phyloP scores from a whole-genome alignment of 2,113 vertebrate species.

The Melanostigma gelatinosum region DNA sequence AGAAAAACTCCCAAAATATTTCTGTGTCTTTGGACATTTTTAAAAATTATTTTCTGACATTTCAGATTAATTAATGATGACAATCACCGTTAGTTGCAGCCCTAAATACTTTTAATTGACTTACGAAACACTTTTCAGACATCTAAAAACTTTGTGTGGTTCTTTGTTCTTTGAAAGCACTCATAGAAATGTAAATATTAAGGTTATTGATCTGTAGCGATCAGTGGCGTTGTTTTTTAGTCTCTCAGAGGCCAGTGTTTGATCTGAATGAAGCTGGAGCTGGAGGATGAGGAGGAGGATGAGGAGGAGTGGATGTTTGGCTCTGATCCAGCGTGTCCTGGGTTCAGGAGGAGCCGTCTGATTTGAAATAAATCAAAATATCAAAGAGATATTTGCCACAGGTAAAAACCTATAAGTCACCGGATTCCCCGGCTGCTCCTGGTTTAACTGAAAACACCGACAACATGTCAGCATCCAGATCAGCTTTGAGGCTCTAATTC shows the following conservation, averaged over 20 bases:
- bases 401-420: neutral
- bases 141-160: neutral
- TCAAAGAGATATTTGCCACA: neutral
- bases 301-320: conserved; percentile 19
- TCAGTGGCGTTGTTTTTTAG: neutral
- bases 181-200: conserved; percentile 2
- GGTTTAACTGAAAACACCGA: neutral
- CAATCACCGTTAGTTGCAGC: neutral
- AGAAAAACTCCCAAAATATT: neutral
- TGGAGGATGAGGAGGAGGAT: conserved; percentile 3
- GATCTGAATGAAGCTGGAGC: neutral
- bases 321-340: neutral
- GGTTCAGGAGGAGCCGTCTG: neutral
- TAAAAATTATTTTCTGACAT: neutral
- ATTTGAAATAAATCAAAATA: conserved; percentile 14
- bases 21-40: neutral
- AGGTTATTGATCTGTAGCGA: conserved; percentile 17
- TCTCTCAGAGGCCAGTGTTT: conserved; percentile 13
- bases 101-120: neutral
- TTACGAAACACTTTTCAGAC: neutral
- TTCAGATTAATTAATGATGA: neutral
- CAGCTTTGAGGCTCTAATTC: conserved; percentile 11
- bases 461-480: conserved; percentile 10
- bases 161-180: conserved; percentile 15
- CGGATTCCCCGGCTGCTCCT: neutral